Percentiles rank a stretch among this genome's conserved stretches.
Conservation (phyloP, 2,888 invertebrate genomes). For the Eupithecia dodoneata region DNA sequence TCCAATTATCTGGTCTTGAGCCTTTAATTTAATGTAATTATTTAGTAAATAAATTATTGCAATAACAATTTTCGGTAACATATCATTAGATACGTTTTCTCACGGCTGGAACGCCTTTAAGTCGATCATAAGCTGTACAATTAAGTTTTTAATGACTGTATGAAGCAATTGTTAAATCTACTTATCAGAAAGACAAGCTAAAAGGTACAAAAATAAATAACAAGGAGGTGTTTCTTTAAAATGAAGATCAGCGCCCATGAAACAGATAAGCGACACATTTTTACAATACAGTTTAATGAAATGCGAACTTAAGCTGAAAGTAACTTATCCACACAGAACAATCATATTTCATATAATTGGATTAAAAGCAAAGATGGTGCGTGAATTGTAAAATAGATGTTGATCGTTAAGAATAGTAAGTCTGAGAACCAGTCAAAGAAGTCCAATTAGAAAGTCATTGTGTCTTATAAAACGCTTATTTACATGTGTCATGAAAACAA, state of each 20-base stretch:
- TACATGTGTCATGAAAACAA: slow-evolving; percentile 71
- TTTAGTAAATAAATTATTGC: slow-evolving; percentile 57
- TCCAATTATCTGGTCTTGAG: slow-evolving; percentile 47
- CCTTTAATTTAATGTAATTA: slow-evolving; percentile 53
- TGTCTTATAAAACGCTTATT: slow-evolving; percentile 60
- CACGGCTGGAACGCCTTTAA: slow-evolving; percentile 50
- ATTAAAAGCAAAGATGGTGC: neutral
- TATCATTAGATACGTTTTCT: slow-evolving; percentile 57
- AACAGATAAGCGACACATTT: neutral
- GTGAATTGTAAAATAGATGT: neutral
- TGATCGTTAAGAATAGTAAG: neutral
- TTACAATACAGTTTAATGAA: neutral
- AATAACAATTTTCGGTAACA: slow-evolving; percentile 58
- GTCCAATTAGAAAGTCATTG: slow-evolving; percentile 71
- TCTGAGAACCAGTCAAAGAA: slow-evolving; percentile 65
- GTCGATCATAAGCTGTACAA: slow-evolving; percentile 53
- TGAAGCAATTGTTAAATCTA: slow-evolving; percentile 21
- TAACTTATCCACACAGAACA: neutral
- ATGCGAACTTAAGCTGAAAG: neutral
- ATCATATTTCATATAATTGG: neutral
- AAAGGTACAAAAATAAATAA: slow-evolving; percentile 57
- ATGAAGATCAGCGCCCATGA: neutral
- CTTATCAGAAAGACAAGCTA: slow-evolving; percentile 45
- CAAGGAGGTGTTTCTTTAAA: slow-evolving; percentile 48
- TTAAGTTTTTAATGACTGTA: slow-evolving; percentile 13